These are phyloP conservation scores for Prunella fulvescens DNA, from an alignment of 2,113 vertebrate species.

Conservation along the genomic window DNA sequence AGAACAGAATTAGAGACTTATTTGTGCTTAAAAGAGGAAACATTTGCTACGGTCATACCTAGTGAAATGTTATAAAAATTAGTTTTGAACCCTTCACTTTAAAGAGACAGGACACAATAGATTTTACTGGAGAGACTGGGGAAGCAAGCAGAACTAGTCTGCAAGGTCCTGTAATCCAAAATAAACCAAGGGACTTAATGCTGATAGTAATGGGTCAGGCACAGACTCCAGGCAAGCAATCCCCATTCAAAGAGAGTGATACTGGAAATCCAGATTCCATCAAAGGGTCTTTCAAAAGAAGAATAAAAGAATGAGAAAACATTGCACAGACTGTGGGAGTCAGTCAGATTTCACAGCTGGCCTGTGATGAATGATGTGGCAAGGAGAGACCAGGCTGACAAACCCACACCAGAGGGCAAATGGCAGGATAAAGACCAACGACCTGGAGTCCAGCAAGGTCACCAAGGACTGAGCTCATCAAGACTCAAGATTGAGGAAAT, in stretches of 20 bases:
- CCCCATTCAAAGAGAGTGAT: background rate
- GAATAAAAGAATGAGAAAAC: background rate
- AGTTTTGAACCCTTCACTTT: background rate
- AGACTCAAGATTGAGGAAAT: background rate
- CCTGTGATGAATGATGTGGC: background rate
- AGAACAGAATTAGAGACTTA: background rate
- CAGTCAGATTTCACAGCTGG: background rate
- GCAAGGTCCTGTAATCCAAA: background rate
- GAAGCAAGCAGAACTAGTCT: background rate
- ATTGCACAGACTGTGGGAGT: background rate
- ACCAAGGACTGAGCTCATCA: background rate
- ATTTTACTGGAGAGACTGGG: background rate
- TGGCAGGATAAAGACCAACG: background rate
- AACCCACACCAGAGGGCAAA: background rate
- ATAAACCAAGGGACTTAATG: background rate
- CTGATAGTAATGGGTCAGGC: background rate
- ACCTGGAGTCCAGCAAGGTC: background rate
- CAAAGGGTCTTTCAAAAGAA: background rate
- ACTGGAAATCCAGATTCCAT: background rate
- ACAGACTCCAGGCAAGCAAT: background rate
- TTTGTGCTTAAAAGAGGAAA: background rate
- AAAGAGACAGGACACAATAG: background rate
- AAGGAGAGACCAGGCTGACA: background rate
- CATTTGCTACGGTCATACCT: background rate
- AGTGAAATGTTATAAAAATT: background rate